Base-by-base conservation (phyloP, 37 sponge, comb jelly and placozoan genomes). In the Cladorhizidae sp. region DNA sequence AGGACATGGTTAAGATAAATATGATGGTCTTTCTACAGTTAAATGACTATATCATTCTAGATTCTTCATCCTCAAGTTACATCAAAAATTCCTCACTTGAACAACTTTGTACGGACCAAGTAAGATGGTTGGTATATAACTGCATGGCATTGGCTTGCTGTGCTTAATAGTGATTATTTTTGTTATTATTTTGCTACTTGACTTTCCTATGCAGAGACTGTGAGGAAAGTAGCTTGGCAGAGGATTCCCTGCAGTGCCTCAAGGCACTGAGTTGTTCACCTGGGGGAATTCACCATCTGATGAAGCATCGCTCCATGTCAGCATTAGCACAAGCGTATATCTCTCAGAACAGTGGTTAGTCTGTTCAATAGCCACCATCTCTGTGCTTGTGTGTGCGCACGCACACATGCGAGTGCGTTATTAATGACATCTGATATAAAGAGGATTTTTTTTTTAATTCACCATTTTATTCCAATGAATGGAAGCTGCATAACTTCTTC, bases 61-160 rank as follows among this genome's bases (percentile, higher is more conserved):
- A 82, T 57, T 25, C 7, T 58, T 21, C 87, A 89, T 83, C 87
- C 91, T 21, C 90, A 93, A 45, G 57, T 93, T 1, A 83, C 83
- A 6, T 54, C 73, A n/a, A 93, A 93, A 49, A 72, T 90, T 6
- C 87, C 94, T 57, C 37, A 77, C n/a, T 89, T 90, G 49, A 77
- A 69, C 58, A 57, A 78, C 29, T 73, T 86, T 12, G 54, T 93
- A 23, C 45, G 63, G 18, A 37, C 43, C 29, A 78, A 55, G 91
- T 90, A 64, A 29, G 63, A 12, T n/a, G n/a, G n/a, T n/a, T 52
- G 54, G 54, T 15, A 52, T 15, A 52, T 52, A 52, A 52, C 54
- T n/a, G n/a, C n/a, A n/a, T n/a, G n/a, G n/a, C n/a, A n/a, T n/a
- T n/a, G n/a, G n/a, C n/a, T n/a, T n/a, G n/a, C n/a, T n/a, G n/a